Evolutionary conservation across 64 coral and sea anemone genomes (phyloP).

Genomic region (Porites lutea): DNA sequence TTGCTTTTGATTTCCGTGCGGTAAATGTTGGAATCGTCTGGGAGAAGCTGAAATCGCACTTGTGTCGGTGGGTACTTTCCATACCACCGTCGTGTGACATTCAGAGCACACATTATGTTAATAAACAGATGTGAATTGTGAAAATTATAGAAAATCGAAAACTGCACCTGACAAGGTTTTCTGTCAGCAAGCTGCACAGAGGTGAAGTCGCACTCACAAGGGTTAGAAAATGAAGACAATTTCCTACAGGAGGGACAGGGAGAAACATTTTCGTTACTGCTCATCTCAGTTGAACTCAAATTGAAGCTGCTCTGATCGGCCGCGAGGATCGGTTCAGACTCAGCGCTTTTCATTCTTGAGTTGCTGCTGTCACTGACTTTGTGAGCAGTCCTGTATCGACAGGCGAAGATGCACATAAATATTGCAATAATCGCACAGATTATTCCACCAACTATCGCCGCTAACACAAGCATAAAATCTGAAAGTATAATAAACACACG

Average conservation of each 20-base stretch:
- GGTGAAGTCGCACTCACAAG: conserved; percentile 19
- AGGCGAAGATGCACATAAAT: conserved; percentile 6
- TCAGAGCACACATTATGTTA: conserved; percentile 83
- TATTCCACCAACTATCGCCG: conserved; percentile 4
- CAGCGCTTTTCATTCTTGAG: neutral
- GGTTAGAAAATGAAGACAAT: conserved; percentile 2
- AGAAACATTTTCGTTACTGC: conserved; percentile 8
- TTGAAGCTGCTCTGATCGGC: neutral
- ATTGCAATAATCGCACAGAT: conserved; percentile 4
- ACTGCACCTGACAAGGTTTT: conserved; percentile 74
- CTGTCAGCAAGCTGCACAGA: neutral
- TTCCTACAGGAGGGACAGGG: conserved; percentile 20
- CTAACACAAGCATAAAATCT: conserved; percentile 12
- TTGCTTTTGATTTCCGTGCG: conserved; percentile 78
- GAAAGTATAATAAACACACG: neutral
- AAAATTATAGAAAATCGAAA: conserved; percentile 78
- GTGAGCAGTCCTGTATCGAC: neutral
- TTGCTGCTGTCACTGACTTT: neutral
- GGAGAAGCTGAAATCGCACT: conserved; percentile 90
- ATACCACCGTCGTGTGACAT: conserved; percentile 79
- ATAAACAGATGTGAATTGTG: conserved; percentile 74
- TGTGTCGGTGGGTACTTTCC: conserved; percentile 75
- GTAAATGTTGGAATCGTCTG: conserved; percentile 81
- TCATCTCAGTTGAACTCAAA: neutral
- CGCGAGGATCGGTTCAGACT: conserved; percentile 15